A percentile compares a stretch with the other conserved stretches of the same genome.
These are phyloP conservation scores for Rhombomys opimus DNA, from an alignment of 2,113 vertebrate genomes.

Conservation along the genomic window DNA sequence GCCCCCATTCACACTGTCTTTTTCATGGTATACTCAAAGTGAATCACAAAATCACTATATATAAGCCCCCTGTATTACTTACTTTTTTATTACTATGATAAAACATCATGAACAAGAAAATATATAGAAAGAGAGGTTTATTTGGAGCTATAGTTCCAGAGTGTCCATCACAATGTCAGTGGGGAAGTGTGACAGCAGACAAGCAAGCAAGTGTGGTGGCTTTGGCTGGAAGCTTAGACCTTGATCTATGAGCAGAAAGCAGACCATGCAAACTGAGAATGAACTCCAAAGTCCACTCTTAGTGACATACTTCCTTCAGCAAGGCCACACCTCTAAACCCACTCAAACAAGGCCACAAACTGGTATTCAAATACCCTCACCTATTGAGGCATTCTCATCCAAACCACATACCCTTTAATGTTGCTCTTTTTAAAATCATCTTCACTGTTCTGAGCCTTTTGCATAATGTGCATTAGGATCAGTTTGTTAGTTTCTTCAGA, in stretches of 20 bases:
- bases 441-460: not conserved
- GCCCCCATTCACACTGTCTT: not conserved
- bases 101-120: not conserved
- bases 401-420: not conserved
- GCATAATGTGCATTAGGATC: not conserved
- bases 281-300: not conserved
- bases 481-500: not conserved
- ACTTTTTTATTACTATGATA: not conserved
- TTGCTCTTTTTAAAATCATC: not conserved
- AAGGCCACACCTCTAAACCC: not conserved
- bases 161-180: not conserved
- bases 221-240: not conserved
- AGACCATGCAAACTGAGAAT: not conserved
- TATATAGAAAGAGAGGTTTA: not conserved
- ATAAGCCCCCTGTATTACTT: not conserved
- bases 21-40: conserved; percentile 11
- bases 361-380: not conserved
- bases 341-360: not conserved
- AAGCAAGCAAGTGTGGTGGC: not conserved
- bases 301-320: not conserved
- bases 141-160: not conserved
- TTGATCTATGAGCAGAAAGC: not conserved
- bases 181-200: not conserved
- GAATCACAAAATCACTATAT: conserved; percentile 28
- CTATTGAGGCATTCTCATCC: not conserved